Percentiles rank a stretch among this genome's conserved stretches.
These are phyloP conservation scores for Polypedilum vanderplanki DNA, from an alignment of 1,140 invertebrate species.

Conservation along the genomic window DNA sequence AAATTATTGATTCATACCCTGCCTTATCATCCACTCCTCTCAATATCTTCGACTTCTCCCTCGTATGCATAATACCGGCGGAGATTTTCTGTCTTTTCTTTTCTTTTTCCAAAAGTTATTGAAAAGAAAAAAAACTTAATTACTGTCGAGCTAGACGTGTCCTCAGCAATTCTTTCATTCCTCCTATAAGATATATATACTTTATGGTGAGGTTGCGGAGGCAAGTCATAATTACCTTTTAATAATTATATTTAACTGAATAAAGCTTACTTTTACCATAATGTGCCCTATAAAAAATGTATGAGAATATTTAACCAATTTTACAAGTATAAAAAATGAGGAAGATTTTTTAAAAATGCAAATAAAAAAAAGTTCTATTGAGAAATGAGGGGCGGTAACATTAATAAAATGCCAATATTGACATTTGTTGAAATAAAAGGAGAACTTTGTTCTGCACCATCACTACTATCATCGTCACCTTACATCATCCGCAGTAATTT, in stretches of 20 bases:
- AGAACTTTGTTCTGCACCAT: too few species aligned
- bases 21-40: too few species aligned
- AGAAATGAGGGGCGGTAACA: too few species aligned
- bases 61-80: too few species aligned
- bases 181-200: too few species aligned
- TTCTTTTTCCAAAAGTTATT: not conserved
- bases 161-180: slow-evolving; percentile 11
- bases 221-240: slow-evolving; percentile 25
- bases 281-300: slow-evolving; percentile 25
- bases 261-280: slow-evolving; percentile 27
- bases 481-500: too few species aligned
- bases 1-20: not conserved
- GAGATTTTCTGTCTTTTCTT: not conserved
- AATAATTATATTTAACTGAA: slow-evolving; percentile 23
- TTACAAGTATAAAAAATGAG: not conserved
- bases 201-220: not conserved
- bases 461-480: too few species aligned
- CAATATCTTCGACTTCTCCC: too few species aligned
- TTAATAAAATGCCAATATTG: too few species aligned
- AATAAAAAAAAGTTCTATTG: too few species aligned
- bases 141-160: slow-evolving; percentile 10
- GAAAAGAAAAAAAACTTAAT: not conserved
- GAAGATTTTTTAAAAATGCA: too few species aligned
- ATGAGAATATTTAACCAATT: slow-evolving; percentile 22
- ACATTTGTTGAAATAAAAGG: too few species aligned